Conservation (phyloP, 2,113 vertebrate genomes). For the Indri indri region DNA sequence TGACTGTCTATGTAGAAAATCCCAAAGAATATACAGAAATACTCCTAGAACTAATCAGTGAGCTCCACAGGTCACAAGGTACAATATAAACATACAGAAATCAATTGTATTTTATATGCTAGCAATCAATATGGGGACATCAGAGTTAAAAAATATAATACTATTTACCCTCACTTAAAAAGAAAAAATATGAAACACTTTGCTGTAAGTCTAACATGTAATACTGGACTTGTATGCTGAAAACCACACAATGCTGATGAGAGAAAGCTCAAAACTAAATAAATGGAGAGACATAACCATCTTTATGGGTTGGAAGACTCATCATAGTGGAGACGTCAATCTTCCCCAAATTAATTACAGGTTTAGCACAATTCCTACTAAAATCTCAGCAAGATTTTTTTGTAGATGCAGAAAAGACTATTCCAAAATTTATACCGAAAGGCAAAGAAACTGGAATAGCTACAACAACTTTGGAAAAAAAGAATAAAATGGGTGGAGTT, state of each 20-base stretch:
- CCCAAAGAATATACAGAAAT: neutral
- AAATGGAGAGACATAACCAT: neutral
- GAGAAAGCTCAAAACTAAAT: neutral
- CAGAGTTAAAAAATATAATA: neutral
- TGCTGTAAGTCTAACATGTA: neutral
- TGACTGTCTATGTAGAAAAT: neutral
- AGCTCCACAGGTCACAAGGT: neutral
- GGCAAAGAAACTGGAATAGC: neutral
- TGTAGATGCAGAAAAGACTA: neutral
- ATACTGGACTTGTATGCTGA: neutral
- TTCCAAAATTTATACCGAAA: neutral
- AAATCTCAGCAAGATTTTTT: neutral
- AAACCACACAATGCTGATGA: neutral
- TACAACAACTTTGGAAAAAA: neutral
- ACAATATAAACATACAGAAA: neutral
- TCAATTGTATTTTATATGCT: neutral
- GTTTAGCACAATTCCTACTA: neutral
- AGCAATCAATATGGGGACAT: neutral
- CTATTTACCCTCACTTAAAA: neutral
- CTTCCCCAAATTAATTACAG: neutral
- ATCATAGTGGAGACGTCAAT: neutral
- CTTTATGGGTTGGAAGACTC: neutral
- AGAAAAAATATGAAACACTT: neutral
- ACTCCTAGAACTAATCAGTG: neutral
- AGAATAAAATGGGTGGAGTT: neutral